A percentile compares a stretch with the other conserved stretches of the same genome.
Evolutionary conservation across 2,888 invertebrate species (phyloP).

Genomic region (Melanargia galathea): DNA sequence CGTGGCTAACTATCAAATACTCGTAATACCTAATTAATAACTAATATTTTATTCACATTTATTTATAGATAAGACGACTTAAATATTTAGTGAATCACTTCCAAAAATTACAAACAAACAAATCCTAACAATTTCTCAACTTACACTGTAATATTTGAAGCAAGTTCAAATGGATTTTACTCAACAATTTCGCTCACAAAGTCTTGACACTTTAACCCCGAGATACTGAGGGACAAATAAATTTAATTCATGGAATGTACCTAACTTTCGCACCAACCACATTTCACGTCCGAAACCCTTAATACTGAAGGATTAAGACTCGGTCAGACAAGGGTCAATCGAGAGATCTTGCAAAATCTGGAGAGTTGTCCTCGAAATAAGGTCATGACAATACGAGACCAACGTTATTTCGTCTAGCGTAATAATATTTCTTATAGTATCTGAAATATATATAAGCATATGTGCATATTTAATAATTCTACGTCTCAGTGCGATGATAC

Average conservation of each 20-base stretch:
- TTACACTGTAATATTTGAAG: background rate
- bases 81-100: too few species aligned
- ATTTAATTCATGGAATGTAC: slow-evolving; percentile 14
- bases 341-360: slow-evolving; percentile 9
- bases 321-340: slow-evolving; percentile 18
- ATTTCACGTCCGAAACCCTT: slow-evolving; percentile 16
- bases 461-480: too few species aligned
- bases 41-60: too few species aligned
- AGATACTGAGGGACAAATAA: slow-evolving; percentile 10
- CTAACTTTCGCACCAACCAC: slow-evolving; percentile 8
- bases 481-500: too few species aligned
- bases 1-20: too few species aligned
- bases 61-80: too few species aligned
- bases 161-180: background rate
- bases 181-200: slow-evolving; percentile 7
- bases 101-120: too few species aligned
- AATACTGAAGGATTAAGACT: slow-evolving; percentile 19
- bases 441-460: too few species aligned
- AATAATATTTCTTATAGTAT: background rate
- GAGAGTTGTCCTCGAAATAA: background rate
- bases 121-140: background rate
- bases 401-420: background rate
- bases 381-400: background rate
- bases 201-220: slow-evolving; percentile 6
- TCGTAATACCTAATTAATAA: too few species aligned